These are phyloP conservation scores for Oriolus oriolus DNA, from an alignment of 2,113 vertebrate species.

Conservation along the genomic window DNA sequence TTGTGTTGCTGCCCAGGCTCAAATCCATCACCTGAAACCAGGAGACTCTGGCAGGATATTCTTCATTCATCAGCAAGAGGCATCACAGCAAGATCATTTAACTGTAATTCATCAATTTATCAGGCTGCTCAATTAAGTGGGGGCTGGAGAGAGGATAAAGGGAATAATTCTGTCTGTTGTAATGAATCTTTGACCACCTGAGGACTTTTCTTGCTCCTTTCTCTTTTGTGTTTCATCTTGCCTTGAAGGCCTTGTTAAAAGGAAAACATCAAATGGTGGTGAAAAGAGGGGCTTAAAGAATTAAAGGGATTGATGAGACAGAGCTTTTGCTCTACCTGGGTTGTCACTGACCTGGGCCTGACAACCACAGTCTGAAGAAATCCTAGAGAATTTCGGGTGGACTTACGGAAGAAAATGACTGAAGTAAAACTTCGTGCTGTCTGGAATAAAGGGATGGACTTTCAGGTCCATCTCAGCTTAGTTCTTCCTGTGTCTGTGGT, in stretches of 20 bases:
- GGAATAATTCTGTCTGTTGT: neutral
- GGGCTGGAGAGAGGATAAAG: neutral
- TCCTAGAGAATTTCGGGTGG: neutral
- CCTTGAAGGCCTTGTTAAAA: neutral
- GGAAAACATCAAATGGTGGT: neutral
- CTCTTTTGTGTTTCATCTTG: neutral
- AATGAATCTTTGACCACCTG: neutral
- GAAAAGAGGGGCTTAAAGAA: neutral
- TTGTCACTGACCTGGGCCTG: neutral
- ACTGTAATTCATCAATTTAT: slow-evolving; percentile 36
- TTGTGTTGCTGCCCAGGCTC: slow-evolving; percentile 2
- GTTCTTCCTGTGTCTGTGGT: neutral
- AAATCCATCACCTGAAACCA: slow-evolving; percentile 40
- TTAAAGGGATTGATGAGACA: neutral
- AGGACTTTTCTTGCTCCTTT: neutral
- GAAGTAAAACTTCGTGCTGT: neutral
- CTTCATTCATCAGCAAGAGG: slow-evolving; percentile 24
- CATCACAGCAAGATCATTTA: slow-evolving; percentile 25
- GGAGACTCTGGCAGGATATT: neutral
- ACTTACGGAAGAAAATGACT: neutral
- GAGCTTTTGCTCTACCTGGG: neutral
- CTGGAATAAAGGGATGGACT: neutral
- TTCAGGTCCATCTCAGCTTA: neutral
- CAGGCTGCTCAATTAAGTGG: neutral
- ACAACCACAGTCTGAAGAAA: neutral